These are phyloP conservation scores for Apamea monoglypha DNA, from an alignment of 2,888 invertebrate species.

Conservation along the genomic window DNA sequence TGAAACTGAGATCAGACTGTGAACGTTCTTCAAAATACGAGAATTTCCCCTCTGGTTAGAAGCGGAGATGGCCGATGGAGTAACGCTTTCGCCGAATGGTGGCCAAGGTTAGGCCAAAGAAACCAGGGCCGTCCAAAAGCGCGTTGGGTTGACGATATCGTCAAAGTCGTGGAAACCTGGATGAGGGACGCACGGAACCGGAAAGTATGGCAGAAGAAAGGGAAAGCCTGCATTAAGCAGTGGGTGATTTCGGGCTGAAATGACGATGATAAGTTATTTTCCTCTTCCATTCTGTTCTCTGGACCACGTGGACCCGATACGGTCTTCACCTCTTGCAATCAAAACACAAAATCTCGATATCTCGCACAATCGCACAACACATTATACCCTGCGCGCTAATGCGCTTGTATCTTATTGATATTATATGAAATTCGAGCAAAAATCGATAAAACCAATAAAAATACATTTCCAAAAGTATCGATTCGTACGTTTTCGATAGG, in stretches of 20 bases:
- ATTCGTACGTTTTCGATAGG: constrained; percentile 45
- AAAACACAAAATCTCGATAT: constrained; percentile 33
- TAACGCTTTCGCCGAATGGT: not conserved
- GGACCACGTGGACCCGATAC: not conserved
- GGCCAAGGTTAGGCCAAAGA: not conserved
- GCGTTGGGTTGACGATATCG: not conserved
- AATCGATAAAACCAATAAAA: constrained; percentile 45
- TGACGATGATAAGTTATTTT: not conserved
- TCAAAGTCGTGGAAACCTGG: not conserved
- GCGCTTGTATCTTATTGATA: constrained; percentile 47
- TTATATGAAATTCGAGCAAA: constrained; percentile 52
- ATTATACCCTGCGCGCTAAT: constrained; percentile 50
- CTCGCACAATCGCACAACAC: constrained; percentile 13
- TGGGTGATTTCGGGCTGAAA: not conserved
- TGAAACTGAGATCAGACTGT: too few species aligned
- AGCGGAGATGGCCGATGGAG: not conserved
- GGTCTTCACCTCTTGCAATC: constrained; percentile 21
- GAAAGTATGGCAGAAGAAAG: not conserved
- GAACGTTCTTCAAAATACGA: too few species aligned
- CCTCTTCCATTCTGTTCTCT: not conserved
- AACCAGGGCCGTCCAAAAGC: not conserved
- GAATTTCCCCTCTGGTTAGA: too few species aligned
- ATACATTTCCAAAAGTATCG: constrained; percentile 40
- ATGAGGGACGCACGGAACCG: not conserved
- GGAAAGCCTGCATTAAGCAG: too few species aligned